phyloP scores from a whole-genome alignment of 2,113 vertebrate genomes.

The Bos indicus region DNA sequence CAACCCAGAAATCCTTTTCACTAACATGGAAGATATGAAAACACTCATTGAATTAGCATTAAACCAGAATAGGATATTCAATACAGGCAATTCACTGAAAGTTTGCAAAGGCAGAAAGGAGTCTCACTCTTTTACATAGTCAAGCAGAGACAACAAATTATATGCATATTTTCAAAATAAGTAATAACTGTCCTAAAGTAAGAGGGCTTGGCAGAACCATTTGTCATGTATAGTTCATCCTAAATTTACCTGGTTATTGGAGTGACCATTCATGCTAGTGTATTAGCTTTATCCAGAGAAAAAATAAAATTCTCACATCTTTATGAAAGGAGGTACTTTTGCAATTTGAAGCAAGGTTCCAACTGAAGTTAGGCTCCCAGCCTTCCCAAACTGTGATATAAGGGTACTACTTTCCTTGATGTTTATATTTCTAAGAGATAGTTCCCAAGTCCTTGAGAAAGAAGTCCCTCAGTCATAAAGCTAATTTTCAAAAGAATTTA shows the following conservation, averaged over 20 bases:
- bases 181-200: background rate
- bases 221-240: background rate
- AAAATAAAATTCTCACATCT: background rate
- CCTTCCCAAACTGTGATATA: background rate
- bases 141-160: background rate
- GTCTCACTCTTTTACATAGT: background rate
- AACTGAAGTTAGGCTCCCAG: background rate
- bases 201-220: background rate
- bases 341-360: background rate
- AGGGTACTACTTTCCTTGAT: background rate
- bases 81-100: background rate
- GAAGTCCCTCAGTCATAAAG: rapidly evolving
- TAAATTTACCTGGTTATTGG: background rate
- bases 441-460: background rate
- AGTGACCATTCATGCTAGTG: background rate
- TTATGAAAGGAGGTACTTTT: background rate
- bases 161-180: background rate
- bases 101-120: background rate
- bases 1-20: background rate
- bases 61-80: background rate
- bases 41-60: background rate
- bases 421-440: background rate
- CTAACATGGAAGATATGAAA: background rate
- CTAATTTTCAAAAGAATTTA: background rate
- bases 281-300: background rate